phyloP scores from a whole-genome alignment of 2,113 vertebrate genomes.

The Beaufortia kweichowensis region DNA sequence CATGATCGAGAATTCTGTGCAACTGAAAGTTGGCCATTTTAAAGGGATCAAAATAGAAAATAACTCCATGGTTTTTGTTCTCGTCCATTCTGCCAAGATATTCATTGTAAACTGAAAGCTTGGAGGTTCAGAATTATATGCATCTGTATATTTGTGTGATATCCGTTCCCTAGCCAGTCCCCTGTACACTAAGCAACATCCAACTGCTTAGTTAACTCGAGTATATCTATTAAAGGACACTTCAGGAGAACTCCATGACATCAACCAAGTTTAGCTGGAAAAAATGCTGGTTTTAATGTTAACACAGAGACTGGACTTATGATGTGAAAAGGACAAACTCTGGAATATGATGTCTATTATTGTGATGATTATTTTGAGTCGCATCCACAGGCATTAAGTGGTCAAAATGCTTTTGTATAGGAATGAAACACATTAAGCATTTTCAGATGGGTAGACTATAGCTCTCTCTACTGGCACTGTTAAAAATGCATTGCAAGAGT shows the following conservation, averaged over 20 bases:
- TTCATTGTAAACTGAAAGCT: background rate
- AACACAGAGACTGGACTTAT: background rate
- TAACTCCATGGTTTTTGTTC: background rate
- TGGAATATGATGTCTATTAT: background rate
- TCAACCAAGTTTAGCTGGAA: background rate
- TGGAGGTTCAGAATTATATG: background rate
- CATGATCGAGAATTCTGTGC: constrained; percentile 6
- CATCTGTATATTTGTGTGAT: background rate
- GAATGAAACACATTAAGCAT: background rate
- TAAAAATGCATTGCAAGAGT: background rate
- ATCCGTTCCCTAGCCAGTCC: background rate
- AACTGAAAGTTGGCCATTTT: constrained; percentile 13
- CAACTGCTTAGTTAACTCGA: background rate
- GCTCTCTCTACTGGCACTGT: background rate
- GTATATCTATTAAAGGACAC: background rate
- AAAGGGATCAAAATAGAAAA: constrained; percentile 33
- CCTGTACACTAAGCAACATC: background rate
- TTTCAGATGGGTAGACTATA: background rate
- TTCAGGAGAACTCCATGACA: constrained; percentile 6
- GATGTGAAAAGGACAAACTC: constrained; percentile 1
- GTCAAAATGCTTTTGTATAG: background rate
- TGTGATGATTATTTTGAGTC: background rate
- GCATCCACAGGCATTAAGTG: background rate
- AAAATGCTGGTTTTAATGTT: background rate
- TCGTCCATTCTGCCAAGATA: background rate